Percentiles rank a stretch among this genome's conserved stretches.
phyloP scores from a whole-genome alignment of 2,888 invertebrate genomes.

The Leptopilina syphax region DNA sequence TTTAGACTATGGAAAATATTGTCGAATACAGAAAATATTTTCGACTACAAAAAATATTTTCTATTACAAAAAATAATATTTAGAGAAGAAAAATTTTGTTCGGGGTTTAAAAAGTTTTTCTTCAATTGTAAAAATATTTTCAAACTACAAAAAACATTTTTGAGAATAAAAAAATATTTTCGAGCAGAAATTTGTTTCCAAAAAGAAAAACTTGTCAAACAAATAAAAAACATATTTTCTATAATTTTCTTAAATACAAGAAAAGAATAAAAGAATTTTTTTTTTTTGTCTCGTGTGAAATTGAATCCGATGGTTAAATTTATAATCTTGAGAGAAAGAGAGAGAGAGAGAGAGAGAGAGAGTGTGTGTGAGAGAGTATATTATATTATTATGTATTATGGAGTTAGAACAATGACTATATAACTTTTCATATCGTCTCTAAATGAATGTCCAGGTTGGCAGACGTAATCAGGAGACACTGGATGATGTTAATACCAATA shows the following conservation, averaged over 20 bases:
- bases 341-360: too few species aligned
- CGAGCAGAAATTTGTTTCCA: neutral
- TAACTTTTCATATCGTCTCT: conserved; percentile 12
- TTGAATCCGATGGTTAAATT: too few species aligned
- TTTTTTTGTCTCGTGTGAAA: neutral
- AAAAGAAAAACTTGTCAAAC: neutral
- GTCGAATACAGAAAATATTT: too few species aligned
- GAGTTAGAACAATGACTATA: neutral
- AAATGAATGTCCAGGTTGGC: conserved; percentile 24
- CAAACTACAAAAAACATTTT: too few species aligned
- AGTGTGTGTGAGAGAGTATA: too few species aligned
- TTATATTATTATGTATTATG: neutral
- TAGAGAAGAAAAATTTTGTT: too few species aligned
- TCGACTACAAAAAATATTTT: too few species aligned
- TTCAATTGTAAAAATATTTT: too few species aligned
- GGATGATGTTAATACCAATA: conserved; percentile 37
- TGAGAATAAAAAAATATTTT: neutral
- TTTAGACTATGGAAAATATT: too few species aligned
- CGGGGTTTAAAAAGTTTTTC: too few species aligned
- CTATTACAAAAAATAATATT: neutral
- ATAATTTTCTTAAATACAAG: neutral
- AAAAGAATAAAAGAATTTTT: too few species aligned
- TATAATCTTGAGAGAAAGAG: too few species aligned
- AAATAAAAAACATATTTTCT: neutral
- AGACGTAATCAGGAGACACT: conserved; percentile 49